Evolutionary conservation across 2,888 invertebrate species (phyloP).

Genomic region (Diloba caeruleocephala): DNA sequence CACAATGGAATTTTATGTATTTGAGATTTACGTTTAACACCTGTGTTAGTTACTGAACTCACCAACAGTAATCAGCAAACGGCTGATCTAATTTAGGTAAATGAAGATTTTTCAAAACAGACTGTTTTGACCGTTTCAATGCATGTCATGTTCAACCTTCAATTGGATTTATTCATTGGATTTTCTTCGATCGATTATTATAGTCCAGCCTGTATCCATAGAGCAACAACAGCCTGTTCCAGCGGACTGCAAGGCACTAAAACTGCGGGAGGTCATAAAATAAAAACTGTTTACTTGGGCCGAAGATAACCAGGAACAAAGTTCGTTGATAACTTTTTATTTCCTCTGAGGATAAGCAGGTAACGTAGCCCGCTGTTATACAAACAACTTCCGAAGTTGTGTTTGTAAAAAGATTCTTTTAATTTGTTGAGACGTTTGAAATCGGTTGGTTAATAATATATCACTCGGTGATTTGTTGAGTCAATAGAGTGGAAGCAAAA

Average conservation of each 20-base stretch:
- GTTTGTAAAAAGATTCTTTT: slow-evolving; percentile 45
- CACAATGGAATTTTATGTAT: no score
- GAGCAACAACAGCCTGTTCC: slow-evolving; percentile 29
- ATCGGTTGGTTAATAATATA: slow-evolving; percentile 18
- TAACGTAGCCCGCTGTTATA: slow-evolving; percentile 61
- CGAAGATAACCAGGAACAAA: slow-evolving; percentile 83
- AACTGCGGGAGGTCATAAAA: slow-evolving; percentile 82
- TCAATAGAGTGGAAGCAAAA: slow-evolving; percentile 26
- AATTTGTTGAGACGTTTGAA: slow-evolving; percentile 36
- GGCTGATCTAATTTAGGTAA: no score
- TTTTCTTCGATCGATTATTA: background rate
- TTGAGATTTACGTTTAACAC: no score
- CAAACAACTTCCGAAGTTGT: slow-evolving; percentile 55
- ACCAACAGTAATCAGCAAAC: no score
- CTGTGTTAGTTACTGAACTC: no score
- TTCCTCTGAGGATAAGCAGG: slow-evolving; percentile 75
- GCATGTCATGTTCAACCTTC: background rate
- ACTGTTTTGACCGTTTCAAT: no score
- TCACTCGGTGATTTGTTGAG: slow-evolving; percentile 25
- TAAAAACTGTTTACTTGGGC: slow-evolving; percentile 87
- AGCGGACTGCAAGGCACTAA: slow-evolving; percentile 65
- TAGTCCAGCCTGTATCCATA: slow-evolving; percentile 20
- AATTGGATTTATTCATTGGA: background rate
- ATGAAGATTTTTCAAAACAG: no score
- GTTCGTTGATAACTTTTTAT: slow-evolving; percentile 88